Evolutionary conservation across 1,140 invertebrate genomes (phyloP).

Genomic region (Mycetomoellerius zeteki): DNA sequence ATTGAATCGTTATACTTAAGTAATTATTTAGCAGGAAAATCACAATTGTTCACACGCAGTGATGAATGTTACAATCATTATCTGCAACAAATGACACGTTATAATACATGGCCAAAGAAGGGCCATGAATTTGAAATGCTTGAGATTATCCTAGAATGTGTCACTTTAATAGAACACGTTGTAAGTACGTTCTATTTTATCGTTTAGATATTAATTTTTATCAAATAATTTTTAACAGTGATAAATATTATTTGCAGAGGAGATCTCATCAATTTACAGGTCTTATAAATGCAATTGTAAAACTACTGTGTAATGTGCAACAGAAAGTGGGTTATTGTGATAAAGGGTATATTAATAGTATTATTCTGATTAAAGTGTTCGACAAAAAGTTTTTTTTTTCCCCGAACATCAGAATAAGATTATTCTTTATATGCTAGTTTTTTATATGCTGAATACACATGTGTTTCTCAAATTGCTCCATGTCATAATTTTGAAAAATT

Average conservation of each 20-base stretch:
- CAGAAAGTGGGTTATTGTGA: constrained; percentile 77
- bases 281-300: constrained; percentile 81
- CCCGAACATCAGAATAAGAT: too few relatives aligned
- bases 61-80: constrained; percentile 80
- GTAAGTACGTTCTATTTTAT: constrained; percentile 71
- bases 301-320: constrained; percentile 79
- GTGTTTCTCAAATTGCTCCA: too few relatives aligned
- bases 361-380: not conserved
- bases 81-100: constrained; percentile 80
- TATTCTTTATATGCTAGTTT: too few relatives aligned
- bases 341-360: constrained; percentile 67
- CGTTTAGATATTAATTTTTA: not conserved
- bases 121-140: constrained; percentile 81
- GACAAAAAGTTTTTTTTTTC: too few relatives aligned
- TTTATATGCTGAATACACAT: too few relatives aligned
- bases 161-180: constrained; percentile 78
- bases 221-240: constrained; percentile 17
- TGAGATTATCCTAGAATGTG: constrained; percentile 81
- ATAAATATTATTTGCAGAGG: constrained; percentile 78
- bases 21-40: constrained; percentile 82
- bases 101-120: constrained; percentile 80
- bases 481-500: too few relatives aligned
- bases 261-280: constrained; percentile 85
- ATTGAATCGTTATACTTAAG: constrained; percentile 80
- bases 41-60: constrained; percentile 61